Conservation (phyloP, 2,888 invertebrate species). For the Melikaiella ostensackeni region DNA sequence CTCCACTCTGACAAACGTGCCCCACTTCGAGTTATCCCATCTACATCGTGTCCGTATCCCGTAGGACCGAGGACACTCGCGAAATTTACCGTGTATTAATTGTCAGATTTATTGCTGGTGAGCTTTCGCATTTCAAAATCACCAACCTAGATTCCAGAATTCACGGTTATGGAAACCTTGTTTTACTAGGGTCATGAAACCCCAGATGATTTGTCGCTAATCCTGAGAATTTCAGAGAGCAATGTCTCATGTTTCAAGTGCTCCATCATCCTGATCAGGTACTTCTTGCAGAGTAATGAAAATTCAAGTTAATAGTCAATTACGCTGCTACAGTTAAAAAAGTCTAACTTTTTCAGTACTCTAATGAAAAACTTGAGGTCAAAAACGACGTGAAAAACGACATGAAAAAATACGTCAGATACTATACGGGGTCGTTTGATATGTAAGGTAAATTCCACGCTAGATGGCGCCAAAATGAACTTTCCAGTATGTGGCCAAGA, state of each 20-base stretch:
- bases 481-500: too few species aligned
- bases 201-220: slow-evolving; percentile 24
- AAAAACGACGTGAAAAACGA: too few species aligned
- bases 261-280: background rate
- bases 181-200: slow-evolving; percentile 28
- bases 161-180: slow-evolving; percentile 8
- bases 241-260: background rate
- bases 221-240: background rate
- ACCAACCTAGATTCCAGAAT: slow-evolving; percentile 19
- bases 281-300: background rate
- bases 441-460: too few species aligned
- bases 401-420: too few species aligned
- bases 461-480: too few species aligned
- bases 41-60: slow-evolving; percentile 34
- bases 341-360: too few species aligned
- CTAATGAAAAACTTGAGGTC: too few species aligned
- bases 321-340: too few species aligned
- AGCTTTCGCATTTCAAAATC: slow-evolving; percentile 34
- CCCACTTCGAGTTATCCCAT: slow-evolving; percentile 40
- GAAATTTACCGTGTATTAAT: slow-evolving; percentile 54
- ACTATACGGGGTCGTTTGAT: too few species aligned
- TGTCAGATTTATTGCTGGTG: slow-evolving; percentile 50
- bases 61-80: slow-evolving; percentile 25
- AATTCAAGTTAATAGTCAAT: too few species aligned
- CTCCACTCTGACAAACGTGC: slow-evolving; percentile 39